A percentile compares a stretch with the other conserved stretches of the same genome.
Conservation (phyloP, 2,797 vertebrate genomes). For the Brachyalestes nurse region DNA sequence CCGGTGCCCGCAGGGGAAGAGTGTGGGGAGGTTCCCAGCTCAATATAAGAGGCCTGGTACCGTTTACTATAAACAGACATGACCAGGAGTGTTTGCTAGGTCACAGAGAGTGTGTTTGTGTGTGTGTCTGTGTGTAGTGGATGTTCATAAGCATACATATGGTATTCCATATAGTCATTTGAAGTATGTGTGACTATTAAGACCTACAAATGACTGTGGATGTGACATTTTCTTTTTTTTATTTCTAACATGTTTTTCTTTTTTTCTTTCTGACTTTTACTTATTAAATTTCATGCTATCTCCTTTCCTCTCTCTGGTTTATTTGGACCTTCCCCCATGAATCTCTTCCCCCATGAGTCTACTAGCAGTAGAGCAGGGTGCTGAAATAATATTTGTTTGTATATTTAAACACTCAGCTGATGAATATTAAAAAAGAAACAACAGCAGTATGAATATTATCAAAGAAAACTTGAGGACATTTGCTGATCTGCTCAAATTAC, state of each 20-base stretch:
- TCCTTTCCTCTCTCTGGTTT: background rate
- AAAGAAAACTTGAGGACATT: too few relatives aligned
- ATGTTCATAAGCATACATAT: background rate
- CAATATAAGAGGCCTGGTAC: constrained; percentile 56
- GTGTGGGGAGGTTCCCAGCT: constrained; percentile 62
- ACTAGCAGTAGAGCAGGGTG: too few relatives aligned
- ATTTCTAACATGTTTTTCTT: background rate
- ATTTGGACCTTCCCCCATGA: too few relatives aligned
- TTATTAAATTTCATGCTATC: background rate
- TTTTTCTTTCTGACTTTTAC: constrained; percentile 15
- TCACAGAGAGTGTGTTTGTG: constrained; percentile 52
- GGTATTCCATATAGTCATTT: background rate
- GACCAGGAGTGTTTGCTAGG: constrained; percentile 64
- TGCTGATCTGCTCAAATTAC: too few relatives aligned
- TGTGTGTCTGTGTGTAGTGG: constrained; percentile 7
- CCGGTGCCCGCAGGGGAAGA: constrained; percentile 65
- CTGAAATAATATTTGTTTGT: too few relatives aligned
- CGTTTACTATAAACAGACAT: constrained; percentile 69
- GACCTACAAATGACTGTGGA: background rate
- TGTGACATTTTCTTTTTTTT: background rate
- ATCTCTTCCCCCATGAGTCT: too few relatives aligned
- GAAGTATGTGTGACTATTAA: constrained; percentile 2
- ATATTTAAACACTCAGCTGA: too few relatives aligned
- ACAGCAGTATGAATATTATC: too few relatives aligned
- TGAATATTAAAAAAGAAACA: too few relatives aligned